These are phyloP conservation scores for Epinotia bilunana DNA, from an alignment of 2,888 invertebrate genomes.

Conservation along the genomic window DNA sequence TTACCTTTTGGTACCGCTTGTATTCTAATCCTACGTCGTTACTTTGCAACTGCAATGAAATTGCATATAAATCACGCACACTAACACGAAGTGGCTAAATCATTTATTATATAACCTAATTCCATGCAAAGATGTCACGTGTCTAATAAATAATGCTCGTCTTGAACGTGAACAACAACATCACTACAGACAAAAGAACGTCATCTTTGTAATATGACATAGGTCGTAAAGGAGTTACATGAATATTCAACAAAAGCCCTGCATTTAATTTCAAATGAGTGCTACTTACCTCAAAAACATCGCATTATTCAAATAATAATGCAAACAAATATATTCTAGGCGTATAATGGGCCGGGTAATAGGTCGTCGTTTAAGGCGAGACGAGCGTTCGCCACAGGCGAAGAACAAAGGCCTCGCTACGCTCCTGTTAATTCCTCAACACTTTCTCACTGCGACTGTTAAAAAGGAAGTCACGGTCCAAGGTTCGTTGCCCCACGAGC, in stretches of 20 bases:
- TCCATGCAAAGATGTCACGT: conserved; percentile 17
- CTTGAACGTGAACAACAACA: conserved; percentile 27
- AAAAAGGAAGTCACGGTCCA: conserved; percentile 81
- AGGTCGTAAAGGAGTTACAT: conserved; percentile 40
- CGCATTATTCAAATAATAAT: conserved; percentile 56
- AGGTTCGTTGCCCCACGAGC: conserved; percentile 67
- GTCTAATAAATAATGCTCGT: conserved; percentile 21
- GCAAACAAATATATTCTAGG: conserved; percentile 68
- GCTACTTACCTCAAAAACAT: conserved; percentile 44
- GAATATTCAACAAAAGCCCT: conserved; percentile 47
- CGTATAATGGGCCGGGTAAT: conserved; percentile 62
- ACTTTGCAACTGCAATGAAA: conserved; percentile 56
- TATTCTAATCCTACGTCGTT: not conserved
- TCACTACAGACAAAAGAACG: conserved; percentile 28
- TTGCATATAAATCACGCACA: conserved; percentile 52
- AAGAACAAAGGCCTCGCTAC: conserved; percentile 73
- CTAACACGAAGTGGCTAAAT: conserved; percentile 15
- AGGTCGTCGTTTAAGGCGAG: conserved; percentile 57
- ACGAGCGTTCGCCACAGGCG: conserved; percentile 61
- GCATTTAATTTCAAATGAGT: conserved; percentile 50
- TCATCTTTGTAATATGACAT: conserved; percentile 37
- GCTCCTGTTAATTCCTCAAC: conserved; percentile 74
- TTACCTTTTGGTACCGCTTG: not conserved
- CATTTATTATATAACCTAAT: conserved; percentile 20
- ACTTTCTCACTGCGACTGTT: conserved; percentile 75